A percentile compares a stretch with the other conserved stretches of the same genome.
These are phyloP conservation scores for Wiebesia pumilae DNA, from an alignment of 1,140 invertebrate species.

Conservation along the genomic window DNA sequence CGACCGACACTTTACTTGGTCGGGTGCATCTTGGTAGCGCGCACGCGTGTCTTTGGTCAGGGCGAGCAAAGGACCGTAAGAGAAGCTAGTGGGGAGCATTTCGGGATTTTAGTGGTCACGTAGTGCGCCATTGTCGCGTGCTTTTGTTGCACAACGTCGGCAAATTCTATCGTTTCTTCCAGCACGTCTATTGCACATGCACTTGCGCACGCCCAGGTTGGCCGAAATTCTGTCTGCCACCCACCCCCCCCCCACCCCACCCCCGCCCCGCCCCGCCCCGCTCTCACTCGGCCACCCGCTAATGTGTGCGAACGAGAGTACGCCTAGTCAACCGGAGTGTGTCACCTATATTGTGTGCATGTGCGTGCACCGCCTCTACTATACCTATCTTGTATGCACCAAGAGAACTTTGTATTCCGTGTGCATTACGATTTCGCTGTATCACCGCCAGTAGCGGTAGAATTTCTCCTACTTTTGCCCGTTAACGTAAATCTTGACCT, in stretches of 20 bases:
- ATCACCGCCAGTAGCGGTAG: not conserved
- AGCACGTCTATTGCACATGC: slow-evolving; percentile 39
- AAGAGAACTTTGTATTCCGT: slow-evolving; percentile 7
- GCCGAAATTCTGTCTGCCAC: not conserved
- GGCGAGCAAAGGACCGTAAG: not conserved
- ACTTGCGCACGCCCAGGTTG: not conserved
- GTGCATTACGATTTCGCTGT: slow-evolving; percentile 39
- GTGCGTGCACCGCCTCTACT: not conserved
- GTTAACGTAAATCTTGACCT: slow-evolving; percentile 17
- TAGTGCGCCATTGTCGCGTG: slow-evolving; percentile 66
- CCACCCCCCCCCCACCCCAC: not conserved
- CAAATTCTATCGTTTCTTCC: slow-evolving; percentile 69
- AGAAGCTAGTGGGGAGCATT: not conserved
- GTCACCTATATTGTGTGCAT: not conserved
- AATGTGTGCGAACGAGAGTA: not conserved
- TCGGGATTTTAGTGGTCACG: slow-evolving; percentile 45
- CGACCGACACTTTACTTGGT: not conserved
- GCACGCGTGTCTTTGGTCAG: slow-evolving; percentile 16
- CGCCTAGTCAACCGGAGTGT: not conserved
- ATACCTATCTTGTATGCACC: not conserved
- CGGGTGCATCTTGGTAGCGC: slow-evolving; percentile 19
- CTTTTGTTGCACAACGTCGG: slow-evolving; percentile 61
- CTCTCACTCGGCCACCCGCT: too few relatives aligned
- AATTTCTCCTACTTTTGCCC: not conserved
- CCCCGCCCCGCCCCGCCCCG: not conserved